Evolutionary conservation across 2,888 invertebrate genomes (phyloP), one percentile per base, ranked within the genome.

Genomic region (Aradus depressus): DNA sequence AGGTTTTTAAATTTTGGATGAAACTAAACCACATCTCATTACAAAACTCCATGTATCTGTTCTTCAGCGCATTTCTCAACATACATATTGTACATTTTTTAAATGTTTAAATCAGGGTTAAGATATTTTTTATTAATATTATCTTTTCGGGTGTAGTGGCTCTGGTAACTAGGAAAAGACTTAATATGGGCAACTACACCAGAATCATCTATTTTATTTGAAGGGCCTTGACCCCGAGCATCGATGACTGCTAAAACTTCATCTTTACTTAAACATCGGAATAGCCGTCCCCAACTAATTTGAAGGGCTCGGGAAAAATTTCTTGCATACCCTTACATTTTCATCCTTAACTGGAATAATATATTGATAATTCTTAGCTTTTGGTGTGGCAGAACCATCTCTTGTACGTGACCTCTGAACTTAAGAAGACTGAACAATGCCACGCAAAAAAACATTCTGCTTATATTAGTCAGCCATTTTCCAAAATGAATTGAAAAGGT

Each of bases 71-170:
- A 50, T 14, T 53, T 10, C 31, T 28, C 44, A 37, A 43, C 26
- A 25, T 55, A 52, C 44, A 55, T 32, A 32, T 32, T 44, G 43
- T 39, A 55, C 55, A 55, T 53, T 42, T 41, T 53, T 23, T 41
- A 44, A 12, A 54, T 25, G 37, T 42, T 53, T 31, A 56, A 39
- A 54, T 54, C 43, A 12, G 38, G 44, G 31, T 37, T 23, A 25
- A 54, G 38, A 41, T 54, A 54, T 34, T 34, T 48, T 42, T 47
- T 56, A 41, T 52, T 44, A 23, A 52, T 49, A 42, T 56, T 56
- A 31, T 56, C 45, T 19, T 44, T 18, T 38, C 54, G 50, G 12
- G 52, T 54, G 39, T 57, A 57, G 48, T 54, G 54, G 21, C 43
- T 50, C 39, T 57, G 38, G 43, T 50, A 52, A 12, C 39, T 39